Evolutionary conservation across 2,797 vertebrate species (phyloP), one percentile per base, ranked within the genome.

Genomic region (Cephalopachus bancanus): DNA sequence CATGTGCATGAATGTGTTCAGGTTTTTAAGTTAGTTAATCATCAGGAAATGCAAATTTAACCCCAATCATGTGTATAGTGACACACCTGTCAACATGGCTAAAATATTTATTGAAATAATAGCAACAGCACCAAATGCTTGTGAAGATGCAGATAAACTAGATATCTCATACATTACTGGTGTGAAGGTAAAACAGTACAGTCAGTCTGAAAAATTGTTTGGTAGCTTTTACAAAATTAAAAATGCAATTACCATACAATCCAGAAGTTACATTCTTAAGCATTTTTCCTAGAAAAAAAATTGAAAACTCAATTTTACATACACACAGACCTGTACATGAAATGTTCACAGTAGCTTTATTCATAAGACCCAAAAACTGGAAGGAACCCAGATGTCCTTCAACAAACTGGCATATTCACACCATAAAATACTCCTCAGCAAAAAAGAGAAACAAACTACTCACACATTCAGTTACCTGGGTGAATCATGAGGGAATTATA

Each of bases 21-120:
- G 26, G 33, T 83, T 53, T 89, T 83, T 79, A 55, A 79, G 24
- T 14, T 78, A 65, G 19, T 88, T 49, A 67, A 4, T 92, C 44
- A 30, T 87, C 65, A 80, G 28, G 28, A 89, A 74, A 62, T 80
- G 33, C n/a, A 86, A 49, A 57, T 80, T 86, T 44, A 93, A 71
- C 37, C 15, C 57, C n/a, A 74, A 2, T 67, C 17, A 78, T 22
- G 5, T 37, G 5, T 28, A 57, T 81, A 19, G 80, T 12, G 17
- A 22, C 26, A 9, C 10, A 26, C 33, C 28, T 57, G 3, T 62
- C 55, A 75, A 44, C 80, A 69, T 4, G 17, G 7, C 91, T 76
- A 15, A 72, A 94, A 81, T n/a, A 15, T 24, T 57, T 78, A 71
- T n/a, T 0, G 44, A 64, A 74, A 30, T 33, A 22, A 5, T 4